These are phyloP conservation scores for Apodemus speciosus DNA, from an alignment of 2,113 vertebrate genomes.

Conservation along the genomic window DNA sequence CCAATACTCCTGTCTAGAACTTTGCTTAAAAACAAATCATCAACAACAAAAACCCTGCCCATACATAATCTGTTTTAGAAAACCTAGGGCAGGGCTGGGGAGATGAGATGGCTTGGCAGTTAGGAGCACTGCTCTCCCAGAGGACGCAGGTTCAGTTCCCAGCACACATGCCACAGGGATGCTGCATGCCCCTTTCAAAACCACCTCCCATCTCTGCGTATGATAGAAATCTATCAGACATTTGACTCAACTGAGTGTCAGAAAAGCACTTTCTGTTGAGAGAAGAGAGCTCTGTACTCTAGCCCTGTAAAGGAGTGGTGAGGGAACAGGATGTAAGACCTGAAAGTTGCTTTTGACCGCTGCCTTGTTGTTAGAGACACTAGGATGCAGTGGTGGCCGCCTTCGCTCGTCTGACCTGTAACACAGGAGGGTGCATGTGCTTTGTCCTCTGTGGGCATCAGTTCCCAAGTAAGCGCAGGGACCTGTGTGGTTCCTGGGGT, in stretches of 20 bases:
- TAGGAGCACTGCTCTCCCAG: no score
- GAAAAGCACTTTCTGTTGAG: constrained; percentile 1
- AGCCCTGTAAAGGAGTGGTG: not conserved
- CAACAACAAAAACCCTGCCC: not conserved
- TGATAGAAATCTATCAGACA: constrained; percentile 36
- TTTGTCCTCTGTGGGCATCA: constrained; percentile 8
- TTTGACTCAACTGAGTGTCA: constrained; percentile 43
- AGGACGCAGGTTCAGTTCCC: no score
- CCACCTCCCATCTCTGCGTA: constrained; percentile 23
- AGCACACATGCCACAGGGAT: no score
- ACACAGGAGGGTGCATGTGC: not conserved
- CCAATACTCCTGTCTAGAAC: not conserved
- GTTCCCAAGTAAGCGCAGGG: not conserved
- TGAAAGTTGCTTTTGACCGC: constrained; percentile 11
- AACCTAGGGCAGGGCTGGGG: not conserved
- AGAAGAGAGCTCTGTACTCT: constrained; percentile 18
- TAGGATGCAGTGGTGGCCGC: not conserved
- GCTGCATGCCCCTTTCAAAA: not conserved
- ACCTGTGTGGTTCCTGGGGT: not conserved
- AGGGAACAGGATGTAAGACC: not conserved
- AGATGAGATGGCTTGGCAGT: not conserved
- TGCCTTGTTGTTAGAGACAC: constrained; percentile 37
- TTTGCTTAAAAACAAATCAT: not conserved
- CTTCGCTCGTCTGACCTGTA: not conserved
- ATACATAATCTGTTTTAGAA: constrained; percentile 16